Conservation (phyloP, 2,888 invertebrate species). For the Gymnocheta viridis region DNA sequence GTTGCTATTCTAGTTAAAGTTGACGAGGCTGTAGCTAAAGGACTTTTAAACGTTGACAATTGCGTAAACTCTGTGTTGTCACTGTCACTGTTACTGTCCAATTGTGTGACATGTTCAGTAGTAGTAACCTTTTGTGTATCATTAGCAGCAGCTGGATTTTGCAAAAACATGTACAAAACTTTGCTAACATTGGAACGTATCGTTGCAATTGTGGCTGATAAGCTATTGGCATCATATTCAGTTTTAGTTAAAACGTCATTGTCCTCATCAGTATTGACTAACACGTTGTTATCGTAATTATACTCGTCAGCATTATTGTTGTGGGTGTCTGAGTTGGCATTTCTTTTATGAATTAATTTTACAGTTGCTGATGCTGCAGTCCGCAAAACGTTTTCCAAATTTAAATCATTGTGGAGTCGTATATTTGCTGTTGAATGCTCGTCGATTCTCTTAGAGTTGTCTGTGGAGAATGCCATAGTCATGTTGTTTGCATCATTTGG, state of each 20-base stretch:
- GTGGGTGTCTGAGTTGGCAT: conserved; percentile 32
- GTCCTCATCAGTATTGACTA: not conserved
- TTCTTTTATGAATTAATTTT: conserved; percentile 56
- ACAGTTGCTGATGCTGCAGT: conserved; percentile 40
- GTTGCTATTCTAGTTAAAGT: conserved; percentile 64
- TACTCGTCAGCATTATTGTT: not conserved
- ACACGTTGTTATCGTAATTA: not conserved
- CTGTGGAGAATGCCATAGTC: conserved; percentile 59
- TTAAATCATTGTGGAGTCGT: conserved; percentile 47
- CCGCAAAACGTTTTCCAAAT: conserved; percentile 49
- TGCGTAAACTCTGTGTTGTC: conserved; percentile 26
- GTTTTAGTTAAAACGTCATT: conserved; percentile 18
- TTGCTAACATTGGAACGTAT: conserved; percentile 73
- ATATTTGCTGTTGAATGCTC: conserved; percentile 30
- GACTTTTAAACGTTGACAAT: conserved; percentile 18
- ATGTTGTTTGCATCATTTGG: conserved; percentile 55
- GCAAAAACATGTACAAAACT: conserved; percentile 72
- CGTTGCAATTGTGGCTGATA: conserved; percentile 72
- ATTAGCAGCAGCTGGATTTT: conserved; percentile 67
- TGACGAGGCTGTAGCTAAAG: conserved; percentile 39
- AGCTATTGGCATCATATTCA: conserved; percentile 54
- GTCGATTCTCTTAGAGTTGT: conserved; percentile 4
- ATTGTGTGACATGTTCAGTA: not conserved
- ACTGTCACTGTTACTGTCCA: conserved; percentile 17
- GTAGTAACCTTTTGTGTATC: not conserved